These are phyloP conservation scores for Mormyrops boulengeri DNA, from an alignment of 2,797 vertebrate species.

Conservation along the genomic window DNA sequence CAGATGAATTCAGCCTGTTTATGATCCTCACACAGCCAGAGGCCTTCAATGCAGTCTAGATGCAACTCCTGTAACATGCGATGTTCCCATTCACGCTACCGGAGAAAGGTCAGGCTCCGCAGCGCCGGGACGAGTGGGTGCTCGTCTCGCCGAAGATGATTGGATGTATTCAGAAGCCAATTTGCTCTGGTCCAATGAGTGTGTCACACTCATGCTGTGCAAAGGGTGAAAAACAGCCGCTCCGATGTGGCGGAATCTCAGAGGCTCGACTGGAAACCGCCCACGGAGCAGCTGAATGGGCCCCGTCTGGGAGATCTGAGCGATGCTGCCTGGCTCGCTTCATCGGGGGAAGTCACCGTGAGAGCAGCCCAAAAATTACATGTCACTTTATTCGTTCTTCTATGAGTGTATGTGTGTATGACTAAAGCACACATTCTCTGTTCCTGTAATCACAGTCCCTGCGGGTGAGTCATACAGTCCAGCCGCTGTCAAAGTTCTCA, in stretches of 20 bases:
- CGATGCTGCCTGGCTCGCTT: neutral
- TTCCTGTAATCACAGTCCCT: constrained; percentile 15
- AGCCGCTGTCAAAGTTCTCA: constrained; percentile 10
- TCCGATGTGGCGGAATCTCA: neutral
- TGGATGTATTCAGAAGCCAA: neutral
- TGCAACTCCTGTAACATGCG: neutral
- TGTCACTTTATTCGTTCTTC: neutral
- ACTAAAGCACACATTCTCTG: neutral
- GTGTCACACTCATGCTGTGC: neutral
- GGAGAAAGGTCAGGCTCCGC: neutral
- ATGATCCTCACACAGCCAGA: neutral
- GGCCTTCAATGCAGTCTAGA: neutral
- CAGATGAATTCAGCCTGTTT: neutral
- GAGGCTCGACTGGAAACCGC: neutral
- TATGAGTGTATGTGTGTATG: neutral
- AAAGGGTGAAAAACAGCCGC: neutral
- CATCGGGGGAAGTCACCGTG: neutral
- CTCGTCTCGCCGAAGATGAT: neutral
- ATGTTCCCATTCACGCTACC: neutral
- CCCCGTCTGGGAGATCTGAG: constrained; percentile 2
- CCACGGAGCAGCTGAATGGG: neutral
- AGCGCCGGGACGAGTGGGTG: neutral
- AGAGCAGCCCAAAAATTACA: neutral
- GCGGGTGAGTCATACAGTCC: constrained; percentile 11
- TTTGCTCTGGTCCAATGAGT: neutral